Evolutionary conservation across 2,797 vertebrate genomes (phyloP), one percentile per base, ranked within the genome.

Genomic region (Xenentodon cancila): DNA sequence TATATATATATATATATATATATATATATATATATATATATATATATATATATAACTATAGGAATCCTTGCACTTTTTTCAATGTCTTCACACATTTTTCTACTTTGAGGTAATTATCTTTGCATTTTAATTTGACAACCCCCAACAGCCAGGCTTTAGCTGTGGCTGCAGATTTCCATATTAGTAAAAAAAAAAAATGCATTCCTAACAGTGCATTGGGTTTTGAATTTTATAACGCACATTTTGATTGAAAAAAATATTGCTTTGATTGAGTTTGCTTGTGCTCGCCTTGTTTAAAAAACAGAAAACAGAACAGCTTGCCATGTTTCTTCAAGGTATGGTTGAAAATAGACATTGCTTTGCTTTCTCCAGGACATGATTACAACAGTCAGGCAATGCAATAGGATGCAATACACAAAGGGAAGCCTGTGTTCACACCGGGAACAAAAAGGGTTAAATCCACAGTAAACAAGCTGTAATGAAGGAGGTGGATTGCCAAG

Each of bases 391-490:
- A 52, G 67, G 43, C 73, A 59, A 44, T 13, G 80, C 82, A 85
- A 81, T 72, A 62, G 50, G 54, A 53, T 75, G 82, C 65, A 87
- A 79, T 48, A 32, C 71, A 79, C 56, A 69, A 59, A 71, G 20
- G 46, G 16, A 49, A 68, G 30, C 30, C 32, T 15, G 15, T 9
- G 22, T 54, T 59, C 52, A 9, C 56, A 16, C 34, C 48, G 15
- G 40, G 45, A 75, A 62, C 22, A 42, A 44, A 42, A 70, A 25
- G 74, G 59, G 73, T 80, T 73, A 81, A 84, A 30, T 21, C 25
- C 67, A 70, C 57, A 16, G 72, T 62, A 82, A 79, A 81, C 78
- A 79, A 78, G 64, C 59, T 67, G 59, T 58, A 79, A 79, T 78
- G 55, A 78, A 78, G 79, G 72, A 64, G 60, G 49, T n/a, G 59